Evolutionary conservation across 2,797 vertebrate species (phyloP), one percentile per base, ranked within the genome.

Genomic region (Microchirus variegatus): DNA sequence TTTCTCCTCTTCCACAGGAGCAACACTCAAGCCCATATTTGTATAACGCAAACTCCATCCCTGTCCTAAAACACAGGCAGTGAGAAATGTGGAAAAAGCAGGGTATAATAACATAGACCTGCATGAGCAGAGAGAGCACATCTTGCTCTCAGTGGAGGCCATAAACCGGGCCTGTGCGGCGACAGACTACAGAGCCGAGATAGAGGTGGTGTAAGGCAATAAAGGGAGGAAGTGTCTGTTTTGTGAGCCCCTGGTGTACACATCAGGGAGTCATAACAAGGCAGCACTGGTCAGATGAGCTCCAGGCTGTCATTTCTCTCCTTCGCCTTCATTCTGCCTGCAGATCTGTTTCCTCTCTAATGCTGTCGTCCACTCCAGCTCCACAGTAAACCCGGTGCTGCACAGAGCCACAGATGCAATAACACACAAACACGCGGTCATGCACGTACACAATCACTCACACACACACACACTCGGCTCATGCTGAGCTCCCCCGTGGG

Each of bases 201-300:
- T 63, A 70, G 80, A 81, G 70, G 79, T 77, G 70, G 82, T 67
- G 63, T 79, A 80, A 82, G 81, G 81, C 86, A 86, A 88, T 90
- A 88, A 87, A 88, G 68, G 66, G 48, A 68, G 67, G 71, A 79
- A 81, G 77, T 84, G 87, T 86, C 86, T 80, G 85, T 75, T 85
- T 86, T 75, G 71, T 83, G 85, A 72, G 89, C 64, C 83, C 57
- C 75, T 65, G 78, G 80, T 78, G 81, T 75, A 75, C 87, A 84
- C 87, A 85, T 84, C 80, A 79, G 90, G 80, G 84, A 89, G 74
- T 78, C 82, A 85, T 90, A 90, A 91, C 87, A 90, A 91, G 86
- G 80, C 75, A 80, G 81, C 63, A 51, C 66, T 73, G 89, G 87
- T 90, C 89, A 87, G 82, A 81, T 77, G 82, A 85, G 82, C 87